Percentiles rank a stretch among this genome's conserved stretches.
phyloP scores from a whole-genome alignment of 1,140 invertebrate genomes.

The Drosophila kikkawai region DNA sequence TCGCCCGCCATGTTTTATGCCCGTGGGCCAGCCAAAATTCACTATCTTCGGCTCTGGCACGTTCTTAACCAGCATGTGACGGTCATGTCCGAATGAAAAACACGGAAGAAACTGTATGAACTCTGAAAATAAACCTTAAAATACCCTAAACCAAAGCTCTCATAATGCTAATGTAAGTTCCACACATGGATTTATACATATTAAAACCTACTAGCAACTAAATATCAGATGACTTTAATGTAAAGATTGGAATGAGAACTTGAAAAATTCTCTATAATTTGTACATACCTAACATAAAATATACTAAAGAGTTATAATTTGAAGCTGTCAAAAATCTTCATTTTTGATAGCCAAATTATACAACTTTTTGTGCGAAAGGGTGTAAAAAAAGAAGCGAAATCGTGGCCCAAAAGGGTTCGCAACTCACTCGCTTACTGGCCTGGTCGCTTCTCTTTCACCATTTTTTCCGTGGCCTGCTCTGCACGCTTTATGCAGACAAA shows the following conservation, averaged over 20 bases:
- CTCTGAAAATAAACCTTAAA: background rate
- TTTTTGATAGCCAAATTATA: background rate
- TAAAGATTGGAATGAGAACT: background rate
- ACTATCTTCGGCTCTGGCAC: slow-evolving; percentile 42
- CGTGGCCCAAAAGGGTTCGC: slow-evolving; percentile 32
- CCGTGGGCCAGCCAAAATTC: slow-evolving; percentile 32
- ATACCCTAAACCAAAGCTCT: slow-evolving; percentile 3
- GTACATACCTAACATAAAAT: background rate
- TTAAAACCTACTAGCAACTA: too few relatives aligned
- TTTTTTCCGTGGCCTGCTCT: background rate
- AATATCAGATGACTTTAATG: too few relatives aligned
- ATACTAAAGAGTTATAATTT: background rate
- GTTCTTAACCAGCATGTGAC: slow-evolving; percentile 23
- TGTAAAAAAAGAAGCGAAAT: slow-evolving; percentile 13
- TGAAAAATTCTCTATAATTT: background rate
- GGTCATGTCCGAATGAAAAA: slow-evolving; percentile 34
- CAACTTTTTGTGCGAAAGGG: background rate
- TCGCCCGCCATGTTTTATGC: slow-evolving; percentile 54
- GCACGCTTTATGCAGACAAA: slow-evolving; percentile 70
- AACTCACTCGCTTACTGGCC: slow-evolving; percentile 5
- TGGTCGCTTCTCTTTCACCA: slow-evolving; percentile 7
- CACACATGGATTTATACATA: too few relatives aligned
- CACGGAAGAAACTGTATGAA: background rate
- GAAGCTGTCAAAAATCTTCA: background rate
- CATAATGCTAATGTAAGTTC: too few relatives aligned